These are phyloP conservation scores for Lottia scabra DNA, from an alignment of 2,888 invertebrate species.

Conservation along the genomic window DNA sequence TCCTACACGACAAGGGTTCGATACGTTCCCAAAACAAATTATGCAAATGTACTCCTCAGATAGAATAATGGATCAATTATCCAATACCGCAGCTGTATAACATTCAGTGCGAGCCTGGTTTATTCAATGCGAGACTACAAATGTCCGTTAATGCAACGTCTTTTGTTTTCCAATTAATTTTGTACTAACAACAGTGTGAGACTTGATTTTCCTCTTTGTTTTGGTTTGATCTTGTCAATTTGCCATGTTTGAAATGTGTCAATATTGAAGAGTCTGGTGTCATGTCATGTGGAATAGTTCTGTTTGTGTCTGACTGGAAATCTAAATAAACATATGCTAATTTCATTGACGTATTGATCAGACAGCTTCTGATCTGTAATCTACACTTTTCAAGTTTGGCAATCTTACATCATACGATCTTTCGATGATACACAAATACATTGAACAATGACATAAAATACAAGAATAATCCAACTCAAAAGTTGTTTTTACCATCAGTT, in stretches of 20 bases:
- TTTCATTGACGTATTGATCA: no score
- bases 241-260: background rate
- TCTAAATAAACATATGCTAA: no score
- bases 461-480: no score
- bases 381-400: no score
- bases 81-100: constrained; percentile 4
- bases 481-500: no score
- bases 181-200: background rate
- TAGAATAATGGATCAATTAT: constrained; percentile 4
- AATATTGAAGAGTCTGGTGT: background rate
- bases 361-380: no score
- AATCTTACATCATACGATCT: no score
- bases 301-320: no score
- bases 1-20: constrained; percentile 1
- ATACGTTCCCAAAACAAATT: background rate
- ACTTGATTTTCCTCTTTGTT: background rate
- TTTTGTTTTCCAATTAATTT: background rate
- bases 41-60: background rate
- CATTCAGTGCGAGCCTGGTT: background rate
- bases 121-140: constrained; percentile 4
- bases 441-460: no score
- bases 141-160: background rate
- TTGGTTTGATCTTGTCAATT: background rate
- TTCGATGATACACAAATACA: no score
- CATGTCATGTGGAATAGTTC: background rate